Conservation (phyloP, 2,888 invertebrate genomes). For the Heteromurus nitidus region DNA sequence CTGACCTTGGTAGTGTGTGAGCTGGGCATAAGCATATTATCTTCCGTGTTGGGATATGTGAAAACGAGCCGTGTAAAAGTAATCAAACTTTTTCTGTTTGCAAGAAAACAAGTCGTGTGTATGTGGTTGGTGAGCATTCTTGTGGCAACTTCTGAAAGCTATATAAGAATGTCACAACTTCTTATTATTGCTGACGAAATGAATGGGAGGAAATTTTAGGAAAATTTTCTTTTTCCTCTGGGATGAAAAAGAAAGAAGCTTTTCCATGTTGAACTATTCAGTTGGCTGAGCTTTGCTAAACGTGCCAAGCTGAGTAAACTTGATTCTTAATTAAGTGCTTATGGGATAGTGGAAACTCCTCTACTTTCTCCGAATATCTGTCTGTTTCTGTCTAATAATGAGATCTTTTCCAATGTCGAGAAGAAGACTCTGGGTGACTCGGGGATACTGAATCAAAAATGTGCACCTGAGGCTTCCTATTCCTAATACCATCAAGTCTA, state of each 20-base stretch:
- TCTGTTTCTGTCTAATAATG: neutral
- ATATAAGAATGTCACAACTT: neutral
- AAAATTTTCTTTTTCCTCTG: neutral
- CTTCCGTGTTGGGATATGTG: neutral
- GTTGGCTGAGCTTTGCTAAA: neutral
- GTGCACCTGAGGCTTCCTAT: neutral
- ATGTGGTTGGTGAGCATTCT: neutral
- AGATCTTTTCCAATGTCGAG: neutral
- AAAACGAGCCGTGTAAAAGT: neutral
- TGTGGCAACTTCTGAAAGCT: neutral
- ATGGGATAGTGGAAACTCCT: neutral
- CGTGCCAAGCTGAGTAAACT: neutral
- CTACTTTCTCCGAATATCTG: neutral
- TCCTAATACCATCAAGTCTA: too few species aligned
- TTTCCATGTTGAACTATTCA: neutral
- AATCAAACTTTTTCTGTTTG: neutral
- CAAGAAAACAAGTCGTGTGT: too few species aligned
- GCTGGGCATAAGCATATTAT: too few species aligned
- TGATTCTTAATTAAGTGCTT: neutral
- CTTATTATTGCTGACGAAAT: neutral
- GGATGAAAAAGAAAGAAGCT: neutral
- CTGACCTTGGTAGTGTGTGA: constrained; percentile 4
- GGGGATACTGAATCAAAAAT: neutral
- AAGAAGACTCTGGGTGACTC: neutral
- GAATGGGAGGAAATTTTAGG: neutral